Evolutionary conservation across 1,140 invertebrate species (phyloP).

Genomic region (Zeugodacus cucurbitae): DNA sequence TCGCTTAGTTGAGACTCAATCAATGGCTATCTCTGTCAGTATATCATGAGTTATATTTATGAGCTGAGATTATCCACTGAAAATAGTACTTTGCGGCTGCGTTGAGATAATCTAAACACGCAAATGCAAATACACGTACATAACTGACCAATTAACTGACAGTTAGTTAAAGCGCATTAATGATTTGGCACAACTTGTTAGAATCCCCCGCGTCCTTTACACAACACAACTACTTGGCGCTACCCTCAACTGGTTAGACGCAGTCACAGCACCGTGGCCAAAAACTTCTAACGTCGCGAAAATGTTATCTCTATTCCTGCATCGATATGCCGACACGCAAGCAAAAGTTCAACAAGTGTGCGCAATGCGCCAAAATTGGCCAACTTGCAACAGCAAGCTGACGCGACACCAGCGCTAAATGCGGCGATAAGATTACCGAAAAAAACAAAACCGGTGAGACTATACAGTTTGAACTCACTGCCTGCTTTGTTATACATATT

Average conservation of each 20-base stretch:
- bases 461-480: neutral
- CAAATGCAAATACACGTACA: conserved; percentile 18
- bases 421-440: neutral
- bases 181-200: conserved; percentile 23
- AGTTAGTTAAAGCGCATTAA: conserved; percentile 35
- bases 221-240: neutral
- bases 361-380: conserved; percentile 31
- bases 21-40: neutral
- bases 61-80: neutral
- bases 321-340: conserved; percentile 27
- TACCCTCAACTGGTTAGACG: neutral
- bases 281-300: neutral
- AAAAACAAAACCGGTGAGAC: conserved; percentile 13
- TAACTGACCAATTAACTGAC: conserved; percentile 31
- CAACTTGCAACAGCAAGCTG: neutral
- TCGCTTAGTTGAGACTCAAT: neutral
- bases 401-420: neutral
- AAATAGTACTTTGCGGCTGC: neutral
- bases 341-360: conserved; percentile 32
- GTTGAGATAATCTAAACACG: neutral
- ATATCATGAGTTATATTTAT: conserved; percentile 32
- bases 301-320: conserved; percentile 29
- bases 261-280: neutral
- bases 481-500: neutral
- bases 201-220: neutral